Percentiles rank a stretch among this genome's conserved stretches.
These are phyloP conservation scores for Nasalis larvatus DNA, from an alignment of 2,113 vertebrate genomes.

Conservation along the genomic window DNA sequence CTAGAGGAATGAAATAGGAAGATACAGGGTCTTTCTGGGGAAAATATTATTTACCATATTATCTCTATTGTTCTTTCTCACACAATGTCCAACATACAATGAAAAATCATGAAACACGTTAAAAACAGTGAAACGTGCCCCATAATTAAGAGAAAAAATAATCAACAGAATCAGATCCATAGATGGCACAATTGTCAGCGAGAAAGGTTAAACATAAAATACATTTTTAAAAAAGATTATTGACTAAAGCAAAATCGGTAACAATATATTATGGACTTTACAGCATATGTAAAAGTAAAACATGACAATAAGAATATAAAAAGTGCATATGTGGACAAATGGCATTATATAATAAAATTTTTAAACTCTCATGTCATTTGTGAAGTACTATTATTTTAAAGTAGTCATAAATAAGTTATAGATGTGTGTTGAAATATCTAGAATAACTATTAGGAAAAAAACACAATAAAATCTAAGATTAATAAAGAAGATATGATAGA, in stretches of 20 bases:
- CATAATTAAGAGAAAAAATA: slow-evolving; percentile 14
- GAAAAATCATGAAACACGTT: neutral
- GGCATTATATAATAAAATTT: neutral
- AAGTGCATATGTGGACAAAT: neutral
- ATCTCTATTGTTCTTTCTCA: neutral
- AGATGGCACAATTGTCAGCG: neutral
- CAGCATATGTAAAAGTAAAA: neutral
- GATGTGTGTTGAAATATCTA: neutral
- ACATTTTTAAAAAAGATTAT: neutral
- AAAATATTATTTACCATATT: neutral
- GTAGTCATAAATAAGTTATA: neutral
- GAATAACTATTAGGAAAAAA: neutral
- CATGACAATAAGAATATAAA: neutral
- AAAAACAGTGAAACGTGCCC: neutral
- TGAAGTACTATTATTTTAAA: neutral
- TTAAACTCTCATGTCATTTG: neutral
- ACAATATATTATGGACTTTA: neutral
- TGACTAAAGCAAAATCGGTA: neutral
- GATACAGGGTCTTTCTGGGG: neutral
- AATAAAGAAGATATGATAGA: neutral
- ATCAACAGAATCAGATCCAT: neutral
- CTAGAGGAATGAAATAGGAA: neutral
- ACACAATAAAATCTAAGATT: neutral
- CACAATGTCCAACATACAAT: neutral
- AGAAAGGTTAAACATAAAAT: neutral